Conservation (phyloP, 2,888 invertebrate genomes). For the Aporophyla lueneburgensis region DNA sequence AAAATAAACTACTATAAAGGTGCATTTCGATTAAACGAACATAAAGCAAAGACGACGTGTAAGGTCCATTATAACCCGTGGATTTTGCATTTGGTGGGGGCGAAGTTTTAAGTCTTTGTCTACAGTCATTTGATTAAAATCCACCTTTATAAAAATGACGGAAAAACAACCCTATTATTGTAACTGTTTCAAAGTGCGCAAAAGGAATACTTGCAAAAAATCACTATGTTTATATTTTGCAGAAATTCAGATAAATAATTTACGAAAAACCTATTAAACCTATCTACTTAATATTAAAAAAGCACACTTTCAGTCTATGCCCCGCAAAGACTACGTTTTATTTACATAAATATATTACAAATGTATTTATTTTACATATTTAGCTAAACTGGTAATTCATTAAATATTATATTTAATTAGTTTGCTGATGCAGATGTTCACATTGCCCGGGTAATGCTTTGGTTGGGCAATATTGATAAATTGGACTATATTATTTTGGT, state of each 20-base stretch:
- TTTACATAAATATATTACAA: slow-evolving; percentile 63
- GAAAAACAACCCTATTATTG: background rate
- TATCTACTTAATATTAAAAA: slow-evolving; percentile 65
- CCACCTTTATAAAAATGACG: slow-evolving; percentile 3
- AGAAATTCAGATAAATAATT: slow-evolving; percentile 31
- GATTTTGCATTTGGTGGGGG: background rate
- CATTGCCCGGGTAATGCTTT: slow-evolving; percentile 49
- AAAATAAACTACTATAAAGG: background rate
- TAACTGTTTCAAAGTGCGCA: slow-evolving; percentile 14
- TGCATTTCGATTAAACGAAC: background rate
- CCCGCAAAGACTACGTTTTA: slow-evolving; percentile 69
- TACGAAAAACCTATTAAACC: slow-evolving; percentile 36
- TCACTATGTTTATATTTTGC: slow-evolving; percentile 3
- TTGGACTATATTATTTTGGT: slow-evolving; percentile 55
- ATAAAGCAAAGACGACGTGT: background rate
- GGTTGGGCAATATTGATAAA: slow-evolving; percentile 51
- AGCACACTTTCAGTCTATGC: slow-evolving; percentile 72
- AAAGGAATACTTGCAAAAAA: slow-evolving; percentile 28
- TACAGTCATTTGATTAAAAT: background rate
- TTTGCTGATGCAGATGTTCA: slow-evolving; percentile 40
- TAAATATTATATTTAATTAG: slow-evolving; percentile 39
- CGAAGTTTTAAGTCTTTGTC: background rate
- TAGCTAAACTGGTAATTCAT: slow-evolving; percentile 50
- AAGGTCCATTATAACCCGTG: background rate
- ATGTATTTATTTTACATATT: slow-evolving; percentile 37